Conservation (phyloP, 2,113 vertebrate species). For the Calyptomena viridis region DNA sequence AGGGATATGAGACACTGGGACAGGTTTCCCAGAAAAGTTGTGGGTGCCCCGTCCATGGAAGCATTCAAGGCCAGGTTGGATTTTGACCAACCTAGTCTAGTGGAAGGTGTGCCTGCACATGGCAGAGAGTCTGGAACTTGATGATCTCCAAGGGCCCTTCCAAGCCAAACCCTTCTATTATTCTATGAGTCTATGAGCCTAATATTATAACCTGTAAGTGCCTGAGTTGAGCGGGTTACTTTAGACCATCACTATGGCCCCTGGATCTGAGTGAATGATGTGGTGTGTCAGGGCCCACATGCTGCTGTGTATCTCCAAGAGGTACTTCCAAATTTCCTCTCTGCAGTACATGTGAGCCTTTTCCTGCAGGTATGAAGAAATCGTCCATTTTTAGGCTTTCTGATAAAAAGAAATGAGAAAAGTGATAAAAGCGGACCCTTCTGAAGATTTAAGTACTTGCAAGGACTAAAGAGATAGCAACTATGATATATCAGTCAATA, state of each 20-base stretch:
- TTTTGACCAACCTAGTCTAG: not conserved
- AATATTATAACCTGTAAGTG: not conserved
- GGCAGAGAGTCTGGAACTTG: not conserved
- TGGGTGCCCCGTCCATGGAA: not conserved
- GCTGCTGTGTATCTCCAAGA: rapidly evolving
- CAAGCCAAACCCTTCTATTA: not conserved
- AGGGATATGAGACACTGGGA: not conserved
- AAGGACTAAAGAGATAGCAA: not conserved
- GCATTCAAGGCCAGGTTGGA: not conserved
- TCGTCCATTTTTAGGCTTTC: not conserved
- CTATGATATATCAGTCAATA: not conserved
- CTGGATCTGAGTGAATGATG: not conserved
- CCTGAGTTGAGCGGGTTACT: not conserved
- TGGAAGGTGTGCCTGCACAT: not conserved
- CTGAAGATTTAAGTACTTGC: not conserved
- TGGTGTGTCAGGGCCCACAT: not conserved
- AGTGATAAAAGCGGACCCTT: not conserved
- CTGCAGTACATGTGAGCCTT: not conserved
- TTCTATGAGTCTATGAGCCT: not conserved
- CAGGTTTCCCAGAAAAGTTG: not conserved
- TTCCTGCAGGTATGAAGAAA: not conserved
- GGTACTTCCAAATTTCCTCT: rapidly evolving
- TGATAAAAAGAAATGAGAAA: not conserved
- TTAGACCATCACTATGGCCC: not conserved
- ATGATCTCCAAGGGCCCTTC: not conserved